These are phyloP conservation scores for Diploptera punctata DNA, from an alignment of 2,888 invertebrate species.

Conservation along the genomic window DNA sequence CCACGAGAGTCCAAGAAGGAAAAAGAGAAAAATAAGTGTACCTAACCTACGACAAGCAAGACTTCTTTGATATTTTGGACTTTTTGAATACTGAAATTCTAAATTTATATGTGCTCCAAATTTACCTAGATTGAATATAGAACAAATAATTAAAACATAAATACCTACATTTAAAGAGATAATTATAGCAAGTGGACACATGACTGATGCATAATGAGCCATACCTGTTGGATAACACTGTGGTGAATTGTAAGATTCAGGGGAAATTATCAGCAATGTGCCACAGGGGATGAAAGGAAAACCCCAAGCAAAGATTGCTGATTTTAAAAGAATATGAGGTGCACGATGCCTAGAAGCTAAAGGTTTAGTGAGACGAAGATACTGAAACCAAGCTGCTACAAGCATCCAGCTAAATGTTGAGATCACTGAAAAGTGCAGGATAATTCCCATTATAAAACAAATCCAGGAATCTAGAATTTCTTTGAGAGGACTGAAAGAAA, in stretches of 20 bases:
- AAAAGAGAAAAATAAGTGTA: slow-evolving; percentile 38
- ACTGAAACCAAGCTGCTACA: slow-evolving; percentile 39
- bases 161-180: slow-evolving; percentile 31
- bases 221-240: slow-evolving; percentile 38
- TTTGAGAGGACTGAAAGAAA: background rate
- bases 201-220: slow-evolving; percentile 30
- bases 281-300: slow-evolving; percentile 34
- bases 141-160: slow-evolving; percentile 29
- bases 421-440: slow-evolving; percentile 39
- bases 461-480: background rate
- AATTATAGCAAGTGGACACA: slow-evolving; percentile 34
- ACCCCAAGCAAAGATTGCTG: slow-evolving; percentile 40
- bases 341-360: slow-evolving; percentile 28
- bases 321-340: slow-evolving; percentile 39
- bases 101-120: slow-evolving; percentile 47
- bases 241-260: slow-evolving; percentile 23
- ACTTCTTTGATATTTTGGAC: slow-evolving; percentile 13
- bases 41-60: slow-evolving; percentile 26
- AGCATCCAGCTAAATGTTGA: slow-evolving; percentile 43
- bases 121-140: slow-evolving; percentile 22
- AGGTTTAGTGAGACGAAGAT: slow-evolving; percentile 33
- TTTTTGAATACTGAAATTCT: slow-evolving; percentile 55
- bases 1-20: slow-evolving; percentile 41
- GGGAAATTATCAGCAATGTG: slow-evolving; percentile 9
- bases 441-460: slow-evolving; percentile 33